Base-by-base conservation (phyloP, 2,888 invertebrate genomes). In the Minunthozetes semirufus region DNA sequence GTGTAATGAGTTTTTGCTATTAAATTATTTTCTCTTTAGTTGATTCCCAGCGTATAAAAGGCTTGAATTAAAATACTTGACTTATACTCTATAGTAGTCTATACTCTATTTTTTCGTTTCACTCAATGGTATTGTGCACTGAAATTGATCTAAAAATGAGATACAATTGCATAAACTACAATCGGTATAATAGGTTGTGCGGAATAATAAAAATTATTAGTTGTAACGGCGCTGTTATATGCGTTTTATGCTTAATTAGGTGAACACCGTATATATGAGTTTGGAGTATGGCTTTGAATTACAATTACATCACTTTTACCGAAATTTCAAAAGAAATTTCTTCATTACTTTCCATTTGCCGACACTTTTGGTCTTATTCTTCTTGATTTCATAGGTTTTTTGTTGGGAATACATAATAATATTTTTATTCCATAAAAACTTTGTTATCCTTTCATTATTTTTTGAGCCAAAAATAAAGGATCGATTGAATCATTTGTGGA, bases 1-100 rank as follows among this genome's bases (percentile, higher is more conserved):
- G 70, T 46, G 22, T 46, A 70, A 70, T 70, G 70, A 70, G 70
- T 70, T 70, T 70, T 70, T 70, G 17, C 70, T 46, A 70, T 70
- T 70, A 70, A 70, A 70, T 70, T 70, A 70, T 70, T 25, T 70
- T 46, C 48, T 59, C 59, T 59, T 59, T 59, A 59, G 59, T 59
- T 42, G 42, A 42, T 42, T 42, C 15, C 59, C 25, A 19, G 5
- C 5, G n/a, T 50, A 50, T 29, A 27, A 59, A n/a, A 8, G 27
- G 59, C 17, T 59, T 3, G 29, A 59, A 59, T 59, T 59, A 59
- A 27, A 50, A 50, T 50, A 50, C 50, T 50, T 50, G n/a, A 50
- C 50, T 27, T 59, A 59, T 59, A 53, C 9, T 17, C 9, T 48
- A 48, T 42, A 42, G 42, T 11, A 9, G 8, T 42, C 8, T 42